Evolutionary conservation across 2,888 invertebrate species (phyloP), one percentile per base, ranked within the genome.

Genomic region (Chloromyia formosa): DNA sequence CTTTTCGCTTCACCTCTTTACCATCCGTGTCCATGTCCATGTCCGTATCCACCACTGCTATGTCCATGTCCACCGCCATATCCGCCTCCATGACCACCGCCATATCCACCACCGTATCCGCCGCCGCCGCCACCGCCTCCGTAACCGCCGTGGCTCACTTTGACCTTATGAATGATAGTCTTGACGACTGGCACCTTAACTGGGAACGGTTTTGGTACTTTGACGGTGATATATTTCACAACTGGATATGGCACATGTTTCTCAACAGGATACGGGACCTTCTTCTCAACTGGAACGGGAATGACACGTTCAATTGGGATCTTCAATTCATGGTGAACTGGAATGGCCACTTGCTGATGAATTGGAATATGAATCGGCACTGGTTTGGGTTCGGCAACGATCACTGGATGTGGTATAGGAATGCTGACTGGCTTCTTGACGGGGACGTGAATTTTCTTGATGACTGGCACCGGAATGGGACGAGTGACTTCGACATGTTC

Each of bases 361-460:
- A 94, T 88, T 60, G 92, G 91, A 74, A 93, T 90, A 80, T 93
- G 92, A 0, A 94, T 91, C 22, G 94, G 92, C 80, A 93, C 93
- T 0, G 94, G 93, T 79, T 92, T 91, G 4, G 91, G 90, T 20
- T 93, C 88, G 7, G 91, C 92, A 0, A 94, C 89, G 77, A 93
- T 88, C 60, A 94, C 90, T 9, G 94, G 92, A 81, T 93, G 92
- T 0, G 91, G 92, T 1, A 94, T 88, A 74, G 91, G 91, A 76
- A 94, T 91, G 78, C 92, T 90, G 5, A 94, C 88, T 0, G 92
- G 90, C 80, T 91, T 90, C 75, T 88, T 91, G 4, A 93, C 86
- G 0, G 92, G 92, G 60, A 89, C 89, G 7, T 92, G 91, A 2
- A 94, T 89, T 79, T 93, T 92, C 81, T 93, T 94, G 78, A 90